Conservation (phyloP, 2,797 vertebrate species). For the Margarornis squamiger region DNA sequence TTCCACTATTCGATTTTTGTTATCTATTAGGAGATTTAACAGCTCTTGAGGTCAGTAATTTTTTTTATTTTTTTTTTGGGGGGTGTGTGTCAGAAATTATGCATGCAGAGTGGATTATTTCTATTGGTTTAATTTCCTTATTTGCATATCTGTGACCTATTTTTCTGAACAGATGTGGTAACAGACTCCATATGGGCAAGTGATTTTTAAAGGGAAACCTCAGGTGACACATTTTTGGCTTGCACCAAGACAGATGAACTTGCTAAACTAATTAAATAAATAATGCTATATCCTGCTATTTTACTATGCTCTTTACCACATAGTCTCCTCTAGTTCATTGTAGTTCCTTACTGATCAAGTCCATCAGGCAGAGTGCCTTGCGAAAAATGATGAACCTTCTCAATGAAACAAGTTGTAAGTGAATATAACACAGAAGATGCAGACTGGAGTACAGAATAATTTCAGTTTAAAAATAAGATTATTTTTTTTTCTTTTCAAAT, state of each 20-base stretch:
- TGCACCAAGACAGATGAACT: background rate
- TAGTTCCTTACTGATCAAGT: background rate
- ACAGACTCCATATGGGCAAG: background rate
- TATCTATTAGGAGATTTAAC: background rate
- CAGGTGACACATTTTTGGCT: background rate
- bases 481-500: background rate
- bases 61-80: background rate
- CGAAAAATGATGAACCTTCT: background rate
- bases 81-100: background rate
- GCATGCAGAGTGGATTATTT: background rate
- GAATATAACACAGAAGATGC: background rate
- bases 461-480: background rate
- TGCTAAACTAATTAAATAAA: background rate
- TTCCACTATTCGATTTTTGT: background rate
- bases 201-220: background rate
- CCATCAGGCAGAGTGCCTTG: background rate
- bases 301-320: background rate
- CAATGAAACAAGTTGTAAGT: background rate
- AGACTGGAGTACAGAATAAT: background rate
- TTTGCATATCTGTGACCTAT: background rate
- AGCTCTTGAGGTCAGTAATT: background rate
- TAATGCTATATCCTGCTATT: background rate
- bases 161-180: conserved; percentile 11
- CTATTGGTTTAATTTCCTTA: conserved; percentile 1
- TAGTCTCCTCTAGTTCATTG: background rate